Conservation (phyloP, 2,113 vertebrate species). For the Cyphomyrus discorhynchus region DNA sequence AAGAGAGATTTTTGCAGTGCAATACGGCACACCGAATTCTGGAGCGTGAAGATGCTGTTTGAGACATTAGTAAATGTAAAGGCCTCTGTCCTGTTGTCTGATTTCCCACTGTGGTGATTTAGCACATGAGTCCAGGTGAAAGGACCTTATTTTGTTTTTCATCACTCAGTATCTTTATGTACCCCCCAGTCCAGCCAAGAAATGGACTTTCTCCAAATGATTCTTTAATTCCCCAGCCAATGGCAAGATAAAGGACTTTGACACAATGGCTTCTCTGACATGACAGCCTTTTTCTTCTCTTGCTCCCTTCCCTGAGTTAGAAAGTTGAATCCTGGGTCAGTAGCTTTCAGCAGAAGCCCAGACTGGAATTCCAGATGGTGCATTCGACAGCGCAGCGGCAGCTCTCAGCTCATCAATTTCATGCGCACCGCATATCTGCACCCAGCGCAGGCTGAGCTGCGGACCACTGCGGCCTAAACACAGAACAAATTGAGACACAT, state of each 20-base stretch:
- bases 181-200: not conserved
- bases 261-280: conserved; percentile 21
- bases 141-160: conserved; percentile 5
- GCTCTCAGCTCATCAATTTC: conserved; percentile 67
- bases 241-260: conserved; percentile 23
- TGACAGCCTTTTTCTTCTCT: conserved; percentile 13
- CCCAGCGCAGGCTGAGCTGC: conserved; percentile 45
- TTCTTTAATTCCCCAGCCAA: conserved; percentile 21
- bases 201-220: conserved; percentile 15
- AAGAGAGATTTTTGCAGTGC: not conserved
- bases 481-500: conserved; percentile 80
- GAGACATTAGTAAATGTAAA: not conserved
- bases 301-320: conserved; percentile 19
- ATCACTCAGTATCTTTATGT: conserved; percentile 14
- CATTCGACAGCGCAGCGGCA: conserved; percentile 46
- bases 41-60: not conserved
- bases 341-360: conserved; percentile 61
- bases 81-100: not conserved
- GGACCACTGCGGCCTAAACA: conserved; percentile 62
- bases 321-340: conserved; percentile 72
- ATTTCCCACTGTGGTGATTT: conserved; percentile 3
- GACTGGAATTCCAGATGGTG: conserved; percentile 74
- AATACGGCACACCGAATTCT: not conserved
- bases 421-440: conserved; percentile 52
- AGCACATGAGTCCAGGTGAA: conserved; percentile 1